Base-by-base conservation (phyloP, 2,888 invertebrate genomes). In the Sesia apiformis region DNA sequence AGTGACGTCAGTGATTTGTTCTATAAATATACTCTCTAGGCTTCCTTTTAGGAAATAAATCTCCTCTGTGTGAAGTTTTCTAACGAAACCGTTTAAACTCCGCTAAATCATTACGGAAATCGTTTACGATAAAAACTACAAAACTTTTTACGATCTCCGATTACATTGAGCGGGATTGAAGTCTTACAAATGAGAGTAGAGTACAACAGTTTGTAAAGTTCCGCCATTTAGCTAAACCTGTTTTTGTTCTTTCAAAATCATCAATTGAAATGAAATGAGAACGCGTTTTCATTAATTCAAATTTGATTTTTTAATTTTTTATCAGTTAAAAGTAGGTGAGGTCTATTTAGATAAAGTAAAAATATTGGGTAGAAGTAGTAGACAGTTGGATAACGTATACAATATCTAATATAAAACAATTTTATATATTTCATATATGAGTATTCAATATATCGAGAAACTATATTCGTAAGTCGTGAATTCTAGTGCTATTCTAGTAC, bases 141-240 rank as follows among this genome's bases (percentile, higher is more conserved):
- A 55, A 57, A 57, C 55, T 57, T 63, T 75, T 76, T 72, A 74
- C 72, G 70, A 65, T 60, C 55, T 62, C 61, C 71, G 72, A 76
- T 76, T 74, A 74, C 64, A 65, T 62, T 60, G 65, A 67, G 64
- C 64, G 65, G 63, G 66, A 65, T 69, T 65, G 63, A 64, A 72
- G 63, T 63, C 60, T 55, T 69, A 69, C 69, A 74, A 70, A 63
- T 61, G 62, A 62, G 63, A 64, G 64, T 59, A 23, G 42, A 53
- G 54, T 54, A 54, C 50, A 8, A 23, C 46, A 46, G 4, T 46
- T n/a, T 46, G 46, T 4, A 46, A 46, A 46, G 46, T 46, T 46
- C 8, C 3, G 8, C 43, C 7, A 8, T 43, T 43, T 43, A 43
- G 6, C 8, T 43, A 8, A n/a, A 4, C 46, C 46, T 8, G 7